A percentile compares a stretch with the other conserved stretches of the same genome.
phyloP scores from a whole-genome alignment of 2,888 invertebrate species.

The Hirtodrosophila trivittata region DNA sequence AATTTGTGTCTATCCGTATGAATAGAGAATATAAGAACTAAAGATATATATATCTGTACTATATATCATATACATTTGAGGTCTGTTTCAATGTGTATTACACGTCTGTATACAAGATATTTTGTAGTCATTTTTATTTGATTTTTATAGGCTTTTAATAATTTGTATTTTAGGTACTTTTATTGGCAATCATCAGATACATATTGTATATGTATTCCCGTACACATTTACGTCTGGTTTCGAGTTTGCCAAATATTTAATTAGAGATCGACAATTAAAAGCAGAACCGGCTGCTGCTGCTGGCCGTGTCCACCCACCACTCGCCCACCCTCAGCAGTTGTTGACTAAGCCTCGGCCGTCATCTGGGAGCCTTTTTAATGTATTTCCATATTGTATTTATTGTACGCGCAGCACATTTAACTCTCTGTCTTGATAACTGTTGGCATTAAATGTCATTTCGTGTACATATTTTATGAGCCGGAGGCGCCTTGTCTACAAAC shows the following conservation, averaged over 20 bases:
- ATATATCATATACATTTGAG: too few species aligned
- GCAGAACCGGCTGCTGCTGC: slow-evolving; percentile 40
- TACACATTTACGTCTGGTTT: slow-evolving; percentile 18
- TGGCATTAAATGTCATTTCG: slow-evolving; percentile 53
- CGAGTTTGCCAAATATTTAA: slow-evolving; percentile 35
- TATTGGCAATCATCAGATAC: slow-evolving; percentile 32
- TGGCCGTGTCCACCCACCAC: slow-evolving; percentile 5
- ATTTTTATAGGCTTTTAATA: slow-evolving; percentile 19
- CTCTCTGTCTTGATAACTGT: slow-evolving; percentile 50
- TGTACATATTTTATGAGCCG: slow-evolving; percentile 65
- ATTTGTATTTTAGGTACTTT: slow-evolving; percentile 32
- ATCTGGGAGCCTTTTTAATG: slow-evolving; percentile 41
- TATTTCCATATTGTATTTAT: slow-evolving; percentile 23
- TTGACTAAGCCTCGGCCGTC: slow-evolving; percentile 28
- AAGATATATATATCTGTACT: too few species aligned
- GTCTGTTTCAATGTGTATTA: neutral
- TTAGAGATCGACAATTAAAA: slow-evolving; percentile 33
- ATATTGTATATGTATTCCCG: slow-evolving; percentile 27
- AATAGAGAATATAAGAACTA: too few species aligned
- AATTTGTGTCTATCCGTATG: too few species aligned
- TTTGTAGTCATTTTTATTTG: neutral
- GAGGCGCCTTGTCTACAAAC: slow-evolving; percentile 63
- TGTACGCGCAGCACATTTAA: slow-evolving; percentile 21
- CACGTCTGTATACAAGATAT: neutral
- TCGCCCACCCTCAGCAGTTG: neutral